Evolutionary conservation across 2,797 vertebrate species (phyloP).

Genomic region (Carduelis carduelis): DNA sequence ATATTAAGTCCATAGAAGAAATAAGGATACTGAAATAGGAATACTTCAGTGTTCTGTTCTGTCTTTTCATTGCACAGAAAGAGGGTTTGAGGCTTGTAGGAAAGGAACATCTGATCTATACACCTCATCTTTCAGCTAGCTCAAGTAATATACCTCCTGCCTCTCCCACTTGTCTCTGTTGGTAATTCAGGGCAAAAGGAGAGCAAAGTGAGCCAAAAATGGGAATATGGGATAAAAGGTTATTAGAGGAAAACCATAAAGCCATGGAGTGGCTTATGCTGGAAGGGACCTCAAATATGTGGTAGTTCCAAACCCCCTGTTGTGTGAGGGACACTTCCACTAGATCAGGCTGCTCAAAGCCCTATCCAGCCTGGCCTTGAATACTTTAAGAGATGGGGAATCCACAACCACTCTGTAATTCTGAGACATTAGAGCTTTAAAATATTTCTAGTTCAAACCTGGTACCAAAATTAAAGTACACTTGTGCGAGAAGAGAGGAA

Average conservation of each 20-base stretch:
- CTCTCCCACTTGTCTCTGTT: neutral
- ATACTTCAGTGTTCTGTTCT: neutral
- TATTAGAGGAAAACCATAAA: neutral
- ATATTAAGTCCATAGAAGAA: neutral
- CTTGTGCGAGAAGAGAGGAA: neutral
- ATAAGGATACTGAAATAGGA: neutral
- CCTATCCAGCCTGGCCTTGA: neutral
- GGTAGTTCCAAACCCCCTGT: neutral
- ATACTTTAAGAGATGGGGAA: neutral
- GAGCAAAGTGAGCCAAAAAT: neutral
- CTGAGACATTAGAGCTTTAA: neutral
- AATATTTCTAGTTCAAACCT: neutral
- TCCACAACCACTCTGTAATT: accelerated
- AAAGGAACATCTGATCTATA: neutral
- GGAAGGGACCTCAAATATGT: neutral
- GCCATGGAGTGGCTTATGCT: neutral
- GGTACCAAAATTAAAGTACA: neutral
- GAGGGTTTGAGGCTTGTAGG: neutral
- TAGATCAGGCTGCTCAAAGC: neutral
- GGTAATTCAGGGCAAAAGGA: neutral
- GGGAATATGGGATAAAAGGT: neutral
- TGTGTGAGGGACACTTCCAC: neutral
- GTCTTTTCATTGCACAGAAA: neutral
- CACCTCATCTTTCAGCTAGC: neutral
- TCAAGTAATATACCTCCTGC: neutral